phyloP scores from a whole-genome alignment of 2,113 vertebrate genomes.

The Zingel zingel region DNA sequence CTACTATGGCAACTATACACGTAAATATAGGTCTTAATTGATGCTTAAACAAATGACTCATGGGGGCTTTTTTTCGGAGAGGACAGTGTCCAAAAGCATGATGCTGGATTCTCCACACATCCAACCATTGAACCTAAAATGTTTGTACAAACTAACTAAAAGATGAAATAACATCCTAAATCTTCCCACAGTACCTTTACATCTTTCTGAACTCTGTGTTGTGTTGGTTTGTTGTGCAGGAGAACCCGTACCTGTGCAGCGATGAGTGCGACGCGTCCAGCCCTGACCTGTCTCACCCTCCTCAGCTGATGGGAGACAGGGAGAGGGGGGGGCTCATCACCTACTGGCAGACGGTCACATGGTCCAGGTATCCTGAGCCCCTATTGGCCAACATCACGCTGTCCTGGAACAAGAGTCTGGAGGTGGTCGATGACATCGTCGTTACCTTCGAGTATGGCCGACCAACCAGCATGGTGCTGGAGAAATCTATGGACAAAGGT shows the following conservation, averaged over 20 bases:
- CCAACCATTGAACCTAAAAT: too few relatives aligned
- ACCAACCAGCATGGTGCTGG: conserved; percentile 96
- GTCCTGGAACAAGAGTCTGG: conserved; percentile 98
- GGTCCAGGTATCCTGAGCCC: conserved; percentile 94
- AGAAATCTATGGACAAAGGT: conserved; percentile 96
- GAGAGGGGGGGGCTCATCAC: conserved; percentile 94
- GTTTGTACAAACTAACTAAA: too few relatives aligned
- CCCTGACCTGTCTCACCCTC: conserved; percentile 95
- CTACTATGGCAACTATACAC: too few relatives aligned
- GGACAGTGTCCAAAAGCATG: too few relatives aligned
- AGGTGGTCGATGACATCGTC: conserved; percentile 94
- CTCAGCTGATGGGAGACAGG: conserved; percentile 95
- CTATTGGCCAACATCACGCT: conserved; percentile 95
- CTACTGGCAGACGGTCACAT: conserved; percentile 98
- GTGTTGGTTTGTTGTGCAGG: conserved; percentile 76
- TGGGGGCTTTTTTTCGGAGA: too few relatives aligned
- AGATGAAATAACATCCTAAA: too few relatives aligned
- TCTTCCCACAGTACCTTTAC: too few relatives aligned
- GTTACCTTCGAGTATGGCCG: conserved; percentile 96
- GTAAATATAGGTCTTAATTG: too few relatives aligned
- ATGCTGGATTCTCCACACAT: too few relatives aligned
- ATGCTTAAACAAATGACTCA: too few relatives aligned
- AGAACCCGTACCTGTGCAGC: conserved; percentile 98
- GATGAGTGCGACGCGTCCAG: conserved; percentile 96
- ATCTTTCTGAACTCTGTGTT: not conserved